Base-by-base conservation (phyloP, 1,140 invertebrate genomes). In the Drosophila biarmipes region DNA sequence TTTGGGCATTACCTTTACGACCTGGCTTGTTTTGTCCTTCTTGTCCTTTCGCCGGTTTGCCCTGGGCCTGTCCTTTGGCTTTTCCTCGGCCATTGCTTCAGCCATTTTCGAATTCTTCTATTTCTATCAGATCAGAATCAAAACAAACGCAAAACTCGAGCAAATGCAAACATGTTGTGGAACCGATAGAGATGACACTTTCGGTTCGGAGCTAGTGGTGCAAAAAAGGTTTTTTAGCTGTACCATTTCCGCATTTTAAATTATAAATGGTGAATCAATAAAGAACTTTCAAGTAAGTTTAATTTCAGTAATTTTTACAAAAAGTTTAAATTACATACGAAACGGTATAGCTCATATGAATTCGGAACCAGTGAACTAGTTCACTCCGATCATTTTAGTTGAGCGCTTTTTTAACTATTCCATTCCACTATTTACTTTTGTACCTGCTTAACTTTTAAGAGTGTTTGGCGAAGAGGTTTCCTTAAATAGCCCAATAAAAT, bases 11-110 rank as follows among this genome's bases (percentile, higher is more conserved):
- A 84, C 80, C 46, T 85, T 85, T 14, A 81, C 35, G 2, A 80
- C 43, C 12, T 73, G 61, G 27, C 46, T 77, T 2, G 53, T 17
- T 19, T 71, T 87, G 2, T 81, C 78, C 42, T 74, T 84, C 17
- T 57, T 84, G 6, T 84, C 80, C 34, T 57, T 75, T 1, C 80
- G 80, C 40, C 63, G 56, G 48, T 57, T 81, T 6, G 17, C 29
- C 34, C 71, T 61, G 0, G 56, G 37, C 38, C 74, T 87, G 7
- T 85, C 81, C 48, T 48, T 66, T 7, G 52, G 58, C 48, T 74
- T 61, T 38, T 84, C 59, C 27, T 84, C 71, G 12, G 59, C 51
- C 10, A 34, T 53, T 24, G 45, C 42, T 51, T 52, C 74, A 3
- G 54, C 29, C 59, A 75, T 75, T 71, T 71, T 48, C 2, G 17